phyloP scores from a whole-genome alignment of 2,797 vertebrate genomes.

The Gymnoscopelus braueri region DNA sequence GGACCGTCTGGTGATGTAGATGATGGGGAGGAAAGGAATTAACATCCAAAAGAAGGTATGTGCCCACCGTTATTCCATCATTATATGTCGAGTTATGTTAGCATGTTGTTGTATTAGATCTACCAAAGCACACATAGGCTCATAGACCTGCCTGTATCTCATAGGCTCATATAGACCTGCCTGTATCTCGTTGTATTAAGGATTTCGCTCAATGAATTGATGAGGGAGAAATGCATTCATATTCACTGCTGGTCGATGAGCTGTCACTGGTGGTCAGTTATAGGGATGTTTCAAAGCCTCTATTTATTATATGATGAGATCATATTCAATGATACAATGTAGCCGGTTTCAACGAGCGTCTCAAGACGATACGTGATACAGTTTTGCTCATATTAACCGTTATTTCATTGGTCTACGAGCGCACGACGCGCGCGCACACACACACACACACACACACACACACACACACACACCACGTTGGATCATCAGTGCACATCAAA shows the following conservation, averaged over 20 bases:
- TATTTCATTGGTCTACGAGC: conserved; percentile 42
- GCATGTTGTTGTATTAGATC: neutral
- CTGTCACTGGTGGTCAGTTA: conserved; percentile 37
- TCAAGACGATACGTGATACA: neutral
- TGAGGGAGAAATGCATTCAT: conserved; percentile 23
- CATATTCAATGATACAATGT: conserved; percentile 14
- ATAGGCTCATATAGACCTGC: neutral
- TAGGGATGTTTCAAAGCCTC: conserved; percentile 27
- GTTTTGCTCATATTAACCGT: neutral
- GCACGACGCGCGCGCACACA: too few species aligned
- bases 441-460: too few species aligned
- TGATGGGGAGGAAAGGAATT: conserved; percentile 74
- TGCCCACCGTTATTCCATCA: conserved; percentile 37
- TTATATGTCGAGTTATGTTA: neutral
- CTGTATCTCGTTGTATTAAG: conserved; percentile 16
- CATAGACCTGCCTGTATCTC: conserved; percentile 4
- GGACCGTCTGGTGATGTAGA: conserved; percentile 64
- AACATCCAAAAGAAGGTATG: conserved; percentile 69
- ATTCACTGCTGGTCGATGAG: conserved; percentile 31
- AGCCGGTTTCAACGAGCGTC: conserved; percentile 40
- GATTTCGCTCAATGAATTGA: conserved; percentile 34
- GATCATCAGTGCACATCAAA: conserved; percentile 26
- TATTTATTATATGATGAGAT: conserved; percentile 6
- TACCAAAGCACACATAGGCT: neutral
- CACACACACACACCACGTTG: conserved; percentile 53